These are phyloP conservation scores for Pteruthius melanotis DNA, from an alignment of 2,113 vertebrate genomes.

Conservation along the genomic window DNA sequence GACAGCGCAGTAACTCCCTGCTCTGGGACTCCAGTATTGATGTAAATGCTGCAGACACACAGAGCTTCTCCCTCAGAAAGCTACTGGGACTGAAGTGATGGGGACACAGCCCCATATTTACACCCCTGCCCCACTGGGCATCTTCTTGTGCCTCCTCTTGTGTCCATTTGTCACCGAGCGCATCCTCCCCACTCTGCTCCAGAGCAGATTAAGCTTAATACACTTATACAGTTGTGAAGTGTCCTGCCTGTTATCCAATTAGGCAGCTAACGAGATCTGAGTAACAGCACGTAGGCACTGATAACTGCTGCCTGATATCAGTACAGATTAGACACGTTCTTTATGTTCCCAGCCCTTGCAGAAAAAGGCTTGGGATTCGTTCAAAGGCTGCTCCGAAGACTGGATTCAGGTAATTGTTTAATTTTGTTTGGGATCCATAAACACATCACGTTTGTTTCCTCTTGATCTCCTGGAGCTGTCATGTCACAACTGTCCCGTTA, in stretches of 20 bases:
- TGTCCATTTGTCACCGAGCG: neutral
- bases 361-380: neutral
- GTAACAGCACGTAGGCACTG: slow-evolving; percentile 65
- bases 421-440: slow-evolving; percentile 34
- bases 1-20: neutral
- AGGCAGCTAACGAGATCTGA: slow-evolving; percentile 48
- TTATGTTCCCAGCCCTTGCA: slow-evolving; percentile 11
- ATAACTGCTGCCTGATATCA: neutral
- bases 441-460: neutral
- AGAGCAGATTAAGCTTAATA: slow-evolving; percentile 50
- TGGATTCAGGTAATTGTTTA: slow-evolving; percentile 42
- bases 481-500: neutral
- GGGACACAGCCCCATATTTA: neutral
- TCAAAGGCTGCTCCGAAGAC: slow-evolving; percentile 48
- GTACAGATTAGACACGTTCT: slow-evolving; percentile 1
- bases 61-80: neutral
- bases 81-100: neutral
- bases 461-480: slow-evolving; percentile 23
- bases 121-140: neutral
- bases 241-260: slow-evolving; percentile 58
- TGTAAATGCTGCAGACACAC: neutral
- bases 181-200: neutral
- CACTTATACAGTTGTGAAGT: slow-evolving; percentile 54
- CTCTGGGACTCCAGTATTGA: neutral
- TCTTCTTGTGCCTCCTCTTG: neutral